Evolutionary conservation across 2,113 vertebrate genomes (phyloP).

Genomic region (Tragelaphus imberbis): DNA sequence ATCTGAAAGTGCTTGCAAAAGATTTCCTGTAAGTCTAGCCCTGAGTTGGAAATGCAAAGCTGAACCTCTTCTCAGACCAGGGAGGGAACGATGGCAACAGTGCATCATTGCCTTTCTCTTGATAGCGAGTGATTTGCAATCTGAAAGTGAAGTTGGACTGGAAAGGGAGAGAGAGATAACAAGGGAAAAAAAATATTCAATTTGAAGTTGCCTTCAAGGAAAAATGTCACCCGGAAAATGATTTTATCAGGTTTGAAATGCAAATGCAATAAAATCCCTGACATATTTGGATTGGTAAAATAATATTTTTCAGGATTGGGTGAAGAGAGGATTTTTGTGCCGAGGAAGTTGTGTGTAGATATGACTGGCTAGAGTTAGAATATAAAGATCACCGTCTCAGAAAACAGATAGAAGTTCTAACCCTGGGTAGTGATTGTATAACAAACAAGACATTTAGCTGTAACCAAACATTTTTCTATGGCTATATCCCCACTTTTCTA

Average conservation of each 20-base stretch:
- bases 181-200: conserved; percentile 75
- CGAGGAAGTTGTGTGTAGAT: not conserved
- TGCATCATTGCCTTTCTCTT: conserved; percentile 48
- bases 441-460: not conserved
- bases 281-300: conserved; percentile 74
- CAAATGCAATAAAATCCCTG: conserved; percentile 77
- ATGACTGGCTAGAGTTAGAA: not conserved
- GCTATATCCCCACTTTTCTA: not conserved
- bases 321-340: conserved; percentile 51
- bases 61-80: conserved; percentile 22
- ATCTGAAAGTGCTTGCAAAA: conserved; percentile 49
- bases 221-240: conserved; percentile 72
- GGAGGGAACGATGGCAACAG: conserved; percentile 38
- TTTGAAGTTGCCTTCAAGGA: conserved; percentile 79
- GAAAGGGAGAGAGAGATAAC: conserved; percentile 73
- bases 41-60: conserved; percentile 41
- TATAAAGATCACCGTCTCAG: conserved; percentile 23
- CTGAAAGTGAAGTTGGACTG: conserved; percentile 49
- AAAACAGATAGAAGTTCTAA: conserved; percentile 9
- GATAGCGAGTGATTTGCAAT: conserved; percentile 69
- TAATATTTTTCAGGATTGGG: conserved; percentile 73
- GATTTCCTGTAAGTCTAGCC: conserved; percentile 2
- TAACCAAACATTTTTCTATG: not conserved
- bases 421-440: not conserved
- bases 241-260: conserved; percentile 76